Evolutionary conservation across 2,113 vertebrate species (phyloP).

Genomic region (Polypterus bichir): DNA sequence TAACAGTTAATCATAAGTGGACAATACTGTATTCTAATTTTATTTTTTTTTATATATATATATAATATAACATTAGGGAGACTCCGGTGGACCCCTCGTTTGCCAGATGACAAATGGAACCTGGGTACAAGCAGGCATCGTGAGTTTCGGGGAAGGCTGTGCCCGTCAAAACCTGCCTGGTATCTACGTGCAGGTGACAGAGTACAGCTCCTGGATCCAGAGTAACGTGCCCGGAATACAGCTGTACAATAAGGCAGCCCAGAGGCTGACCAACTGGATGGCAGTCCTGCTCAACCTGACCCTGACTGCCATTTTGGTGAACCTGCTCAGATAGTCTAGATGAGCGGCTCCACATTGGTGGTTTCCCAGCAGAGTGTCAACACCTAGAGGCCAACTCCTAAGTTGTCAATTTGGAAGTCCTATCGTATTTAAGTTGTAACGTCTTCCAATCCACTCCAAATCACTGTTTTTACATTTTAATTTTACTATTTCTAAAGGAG

Average conservation of each 20-base stretch:
- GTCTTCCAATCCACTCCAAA: neutral
- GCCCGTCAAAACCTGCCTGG: slow-evolving; percentile 40
- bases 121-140: slow-evolving; percentile 59
- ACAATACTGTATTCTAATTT: neutral
- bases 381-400: no score
- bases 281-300: slow-evolving; percentile 18
- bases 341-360: neutral
- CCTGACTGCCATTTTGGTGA: slow-evolving; percentile 25
- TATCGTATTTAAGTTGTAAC: neutral
- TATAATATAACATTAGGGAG: slow-evolving; percentile 33
- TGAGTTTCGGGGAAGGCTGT: slow-evolving; percentile 53
- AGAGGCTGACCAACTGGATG: slow-evolving; percentile 10
- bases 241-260: slow-evolving; percentile 32
- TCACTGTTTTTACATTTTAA: neutral
- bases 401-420: neutral
- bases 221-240: slow-evolving; percentile 21
- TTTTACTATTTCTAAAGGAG: no score
- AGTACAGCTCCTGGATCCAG: slow-evolving; percentile 37
- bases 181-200: slow-evolving; percentile 46
- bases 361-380: neutral
- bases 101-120: slow-evolving; percentile 40
- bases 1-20: neutral
- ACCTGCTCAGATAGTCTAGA: slow-evolving; percentile 24
- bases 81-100: slow-evolving; percentile 57
- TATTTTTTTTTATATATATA: neutral